Evolutionary conservation across 2,113 vertebrate species (phyloP).

Genomic region (Megaceryle torquata): DNA sequence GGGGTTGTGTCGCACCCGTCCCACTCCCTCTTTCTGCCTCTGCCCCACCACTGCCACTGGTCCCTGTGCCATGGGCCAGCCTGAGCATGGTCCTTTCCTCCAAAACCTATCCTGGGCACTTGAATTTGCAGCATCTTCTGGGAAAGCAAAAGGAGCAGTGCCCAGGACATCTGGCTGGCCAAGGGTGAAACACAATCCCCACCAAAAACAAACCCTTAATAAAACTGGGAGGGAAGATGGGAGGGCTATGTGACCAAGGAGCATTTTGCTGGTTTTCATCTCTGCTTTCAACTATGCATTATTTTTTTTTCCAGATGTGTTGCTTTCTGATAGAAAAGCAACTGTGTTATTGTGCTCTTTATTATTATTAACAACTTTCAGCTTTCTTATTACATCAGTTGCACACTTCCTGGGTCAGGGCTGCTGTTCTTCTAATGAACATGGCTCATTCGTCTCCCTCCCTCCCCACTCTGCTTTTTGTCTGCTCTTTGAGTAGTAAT

Average conservation of each 20-base stretch:
- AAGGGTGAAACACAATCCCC: background rate
- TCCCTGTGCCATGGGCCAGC: background rate
- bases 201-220: background rate
- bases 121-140: background rate
- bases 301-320: background rate
- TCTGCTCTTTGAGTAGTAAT: constrained; percentile 33
- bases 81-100: accelerated
- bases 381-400: constrained; percentile 31
- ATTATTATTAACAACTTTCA: constrained; percentile 21
- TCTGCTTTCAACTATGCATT: background rate
- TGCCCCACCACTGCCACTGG: accelerated
- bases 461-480: background rate
- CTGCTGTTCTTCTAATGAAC: background rate
- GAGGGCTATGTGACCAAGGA: background rate
- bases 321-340: background rate
- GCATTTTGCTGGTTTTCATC: background rate
- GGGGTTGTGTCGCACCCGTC: accelerated
- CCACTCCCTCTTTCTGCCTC: background rate
- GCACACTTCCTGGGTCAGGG: background rate
- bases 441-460: background rate
- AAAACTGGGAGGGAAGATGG: background rate
- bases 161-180: background rate
- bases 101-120: background rate
- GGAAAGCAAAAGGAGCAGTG: background rate
- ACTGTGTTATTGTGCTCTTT: background rate